These are phyloP conservation scores for Hypanus sabinus DNA, from an alignment of 2,113 vertebrate species.

Conservation along the genomic window DNA sequence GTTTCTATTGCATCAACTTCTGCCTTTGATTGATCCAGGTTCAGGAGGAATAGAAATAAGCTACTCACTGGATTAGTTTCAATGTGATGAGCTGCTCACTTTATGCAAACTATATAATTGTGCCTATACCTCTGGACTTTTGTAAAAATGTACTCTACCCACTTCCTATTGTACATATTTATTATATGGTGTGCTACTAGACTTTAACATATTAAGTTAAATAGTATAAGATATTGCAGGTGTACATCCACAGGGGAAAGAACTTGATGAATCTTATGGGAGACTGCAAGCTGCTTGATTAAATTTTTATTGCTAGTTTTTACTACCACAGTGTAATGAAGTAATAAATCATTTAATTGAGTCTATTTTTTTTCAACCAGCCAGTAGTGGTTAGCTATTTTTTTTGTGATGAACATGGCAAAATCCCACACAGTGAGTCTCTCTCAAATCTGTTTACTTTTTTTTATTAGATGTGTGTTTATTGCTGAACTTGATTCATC, in stretches of 20 bases:
- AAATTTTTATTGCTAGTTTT: not conserved
- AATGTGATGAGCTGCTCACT: not conserved
- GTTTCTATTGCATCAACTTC: not conserved
- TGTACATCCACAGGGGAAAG: not conserved
- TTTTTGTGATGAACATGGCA: not conserved
- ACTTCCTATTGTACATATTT: not conserved
- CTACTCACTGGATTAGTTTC: not conserved
- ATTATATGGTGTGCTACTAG: not conserved
- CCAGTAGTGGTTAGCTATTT: not conserved
- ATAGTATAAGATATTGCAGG: not conserved
- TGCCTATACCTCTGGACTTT: not conserved
- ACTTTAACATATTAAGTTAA: not conserved
- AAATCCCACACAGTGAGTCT: not conserved
- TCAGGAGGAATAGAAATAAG: not conserved
- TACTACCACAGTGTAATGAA: not conserved
- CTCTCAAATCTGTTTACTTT: not conserved
- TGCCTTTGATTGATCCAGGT: not conserved
- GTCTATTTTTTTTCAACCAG: not conserved
- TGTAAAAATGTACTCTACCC: not conserved
- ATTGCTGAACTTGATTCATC: not conserved
- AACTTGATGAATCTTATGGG: not conserved
- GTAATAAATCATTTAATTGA: not conserved
- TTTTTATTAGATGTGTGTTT: conserved; percentile 4
- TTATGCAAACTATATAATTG: not conserved
- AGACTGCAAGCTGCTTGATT: not conserved